Conservation (phyloP, 2,888 invertebrate genomes). For the Andrena dorsata region DNA sequence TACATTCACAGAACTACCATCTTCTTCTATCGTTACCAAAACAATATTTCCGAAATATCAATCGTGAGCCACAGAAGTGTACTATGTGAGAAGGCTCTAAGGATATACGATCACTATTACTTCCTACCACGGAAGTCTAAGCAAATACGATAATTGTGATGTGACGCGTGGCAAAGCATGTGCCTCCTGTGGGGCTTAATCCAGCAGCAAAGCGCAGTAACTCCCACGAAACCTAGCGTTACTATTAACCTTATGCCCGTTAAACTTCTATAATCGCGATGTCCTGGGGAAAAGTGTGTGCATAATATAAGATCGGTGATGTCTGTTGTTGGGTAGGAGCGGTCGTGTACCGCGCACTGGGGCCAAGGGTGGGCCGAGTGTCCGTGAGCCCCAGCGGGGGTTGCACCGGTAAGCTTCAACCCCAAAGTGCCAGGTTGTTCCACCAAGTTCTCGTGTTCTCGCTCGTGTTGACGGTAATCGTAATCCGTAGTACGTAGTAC, state of each 20-base stretch:
- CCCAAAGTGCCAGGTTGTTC: conserved; percentile 82
- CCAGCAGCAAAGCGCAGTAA: conserved; percentile 35
- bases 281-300: conserved; percentile 58
- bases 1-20: no score
- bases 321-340: conserved; percentile 84
- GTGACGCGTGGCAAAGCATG: background rate
- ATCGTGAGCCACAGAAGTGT: no score
- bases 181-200: conserved; percentile 33
- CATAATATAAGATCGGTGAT: conserved; percentile 79
- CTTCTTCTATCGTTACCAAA: no score
- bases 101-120: background rate
- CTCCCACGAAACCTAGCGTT: conserved; percentile 19
- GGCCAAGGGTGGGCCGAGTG: conserved; percentile 84
- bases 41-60: no score
- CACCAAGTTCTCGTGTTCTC: conserved; percentile 82
- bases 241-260: conserved; percentile 48
- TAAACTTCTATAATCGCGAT: conserved; percentile 56
- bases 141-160: background rate
- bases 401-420: conserved; percentile 85
- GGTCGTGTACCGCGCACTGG: conserved; percentile 84
- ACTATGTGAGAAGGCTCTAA: no score
- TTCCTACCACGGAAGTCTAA: background rate
- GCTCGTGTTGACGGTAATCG: conserved; percentile 83
- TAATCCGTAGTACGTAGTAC: conserved; percentile 83
- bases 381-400: conserved; percentile 84